Conservation (phyloP, 2,888 invertebrate genomes). For the Epinotia brunnichana region DNA sequence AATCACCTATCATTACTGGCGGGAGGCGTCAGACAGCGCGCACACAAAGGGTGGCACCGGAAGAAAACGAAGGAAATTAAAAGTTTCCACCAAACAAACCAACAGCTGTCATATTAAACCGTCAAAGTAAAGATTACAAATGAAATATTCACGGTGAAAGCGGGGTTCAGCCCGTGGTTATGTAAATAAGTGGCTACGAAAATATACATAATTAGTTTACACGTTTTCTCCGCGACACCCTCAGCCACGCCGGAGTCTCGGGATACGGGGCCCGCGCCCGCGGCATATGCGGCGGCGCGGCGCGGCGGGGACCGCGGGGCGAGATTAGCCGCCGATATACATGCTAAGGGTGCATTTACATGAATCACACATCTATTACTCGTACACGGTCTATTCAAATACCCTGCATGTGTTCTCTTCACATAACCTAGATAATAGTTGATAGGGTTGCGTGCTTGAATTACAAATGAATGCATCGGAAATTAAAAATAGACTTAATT, state of each 20-base stretch:
- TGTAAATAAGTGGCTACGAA: constrained; percentile 84
- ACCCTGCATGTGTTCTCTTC: constrained; percentile 76
- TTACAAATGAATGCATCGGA: constrained; percentile 60
- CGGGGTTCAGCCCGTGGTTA: constrained; percentile 80
- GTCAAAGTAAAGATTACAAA: constrained; percentile 83
- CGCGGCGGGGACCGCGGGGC: constrained; percentile 50
- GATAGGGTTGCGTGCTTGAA: constrained; percentile 69
- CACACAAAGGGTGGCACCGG: constrained; percentile 72
- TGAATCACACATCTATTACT: constrained; percentile 80
- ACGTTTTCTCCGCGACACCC: constrained; percentile 77
- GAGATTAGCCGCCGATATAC: constrained; percentile 77
- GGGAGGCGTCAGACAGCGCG: constrained; percentile 72
- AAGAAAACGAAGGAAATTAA: constrained; percentile 80
- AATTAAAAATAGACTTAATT: constrained; percentile 47
- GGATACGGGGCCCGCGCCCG: constrained; percentile 45
- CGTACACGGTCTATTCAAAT: constrained; percentile 73
- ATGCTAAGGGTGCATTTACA: constrained; percentile 81
- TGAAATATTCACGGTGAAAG: constrained; percentile 84
- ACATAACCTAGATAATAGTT: constrained; percentile 71
- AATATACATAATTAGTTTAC: constrained; percentile 84
- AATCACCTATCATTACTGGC: constrained; percentile 78
- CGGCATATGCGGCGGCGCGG: constrained; percentile 62
- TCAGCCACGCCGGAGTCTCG: constrained; percentile 54
- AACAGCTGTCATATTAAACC: constrained; percentile 83
- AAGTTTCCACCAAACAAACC: constrained; percentile 81